Evolutionary conservation across 2,888 invertebrate species (phyloP), one percentile per base, ranked within the genome.

Genomic region (Lampropteryx suffumata): DNA sequence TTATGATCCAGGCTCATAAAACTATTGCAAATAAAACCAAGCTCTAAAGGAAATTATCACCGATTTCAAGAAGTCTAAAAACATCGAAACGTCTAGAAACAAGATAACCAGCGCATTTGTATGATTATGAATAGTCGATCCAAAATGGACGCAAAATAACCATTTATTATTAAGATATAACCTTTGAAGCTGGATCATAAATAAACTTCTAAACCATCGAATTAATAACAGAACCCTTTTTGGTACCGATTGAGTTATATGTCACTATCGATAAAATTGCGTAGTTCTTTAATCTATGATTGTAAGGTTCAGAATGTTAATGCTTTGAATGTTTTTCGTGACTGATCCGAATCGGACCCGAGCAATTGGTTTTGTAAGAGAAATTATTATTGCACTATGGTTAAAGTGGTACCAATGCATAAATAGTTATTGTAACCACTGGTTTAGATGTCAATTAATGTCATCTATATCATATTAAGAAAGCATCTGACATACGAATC

Each of bases 191-290:
- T 50, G 32, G 50, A 51, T 55, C 57, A 2, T 21, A 56, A 79
- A 81, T 78, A 79, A 75, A 77, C 68, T 79, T 71, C 43, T 54
- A 52, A 54, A 55, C 65, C 47, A 65, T 67, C 65, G 59, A 61
- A 60, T 61, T 65, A 65, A 72, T 61, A 65, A 17, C 62, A 53
- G 61, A 65, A 67, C 71, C 71, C 65, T 71, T 69, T 73, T 73
- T 62, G 69, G 73, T 45, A 64, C 42, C 57, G 76, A 84, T 85
- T 80, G 77, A 85, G 84, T 78, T 82, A 82, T 84, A 77, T 67
- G 68, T 79, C 82, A 76, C 65, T 44, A 49, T 33, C 26, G 37
- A 50, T 26, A 8, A n/a, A 39, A 28, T 13, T 27, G 10, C 21
- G 3, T 34, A 17, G 14, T 17, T 36, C 28, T 13, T 52, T 36